Base-by-base conservation (phyloP, 2,888 invertebrate species). In the Leptopilina syphax region DNA sequence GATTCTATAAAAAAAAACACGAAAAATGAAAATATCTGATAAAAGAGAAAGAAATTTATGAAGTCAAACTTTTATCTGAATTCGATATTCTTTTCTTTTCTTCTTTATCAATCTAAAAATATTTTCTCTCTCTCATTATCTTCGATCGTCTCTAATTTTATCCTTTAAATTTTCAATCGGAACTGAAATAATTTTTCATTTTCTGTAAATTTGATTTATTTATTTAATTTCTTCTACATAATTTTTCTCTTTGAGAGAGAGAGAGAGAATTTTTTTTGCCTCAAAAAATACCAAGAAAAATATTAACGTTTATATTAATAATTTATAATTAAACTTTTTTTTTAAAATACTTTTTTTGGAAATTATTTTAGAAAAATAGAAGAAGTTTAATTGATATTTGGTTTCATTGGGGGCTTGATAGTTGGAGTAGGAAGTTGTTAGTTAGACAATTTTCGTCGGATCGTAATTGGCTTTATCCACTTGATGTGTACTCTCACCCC, bases 381-480 rank as follows among this genome's bases (percentile, higher is more conserved):
- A 27, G 10, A n/a, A 41, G 10, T 44, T 67, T 67, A 67, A 67
- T 44, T 44, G 10, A 67, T 44, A 67, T 9, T 18, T 1, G 9
- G n/a, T 67, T 44, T 44, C 44, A 10, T 67, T 67, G n/a, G 44
- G 41, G n/a, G 18, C 8, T 18, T 67, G 5, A 34, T 41, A 44
- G 66, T 8, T 67, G 44, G 67, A 67, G 18, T 44, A 67, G 67
- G 67, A 67, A 67, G 18, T 66, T 67, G 67, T 44, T 18, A 67
- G n/a, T 18, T 44, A 67, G 18, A 18, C 44, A 67, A 18, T 44
- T 67, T 67, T 67, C 44, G 9, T 41, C 44, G 4, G 41, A 67
- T 44, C 67, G n/a, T 66, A 41, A 44, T 66, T 66, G 66, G 41
- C 66, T 66, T 66, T 66, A 44, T 66, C 66, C 9, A 66, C 66